These are phyloP conservation scores for Cyclophora punctaria DNA, from an alignment of 2,888 invertebrate genomes.

Conservation along the genomic window DNA sequence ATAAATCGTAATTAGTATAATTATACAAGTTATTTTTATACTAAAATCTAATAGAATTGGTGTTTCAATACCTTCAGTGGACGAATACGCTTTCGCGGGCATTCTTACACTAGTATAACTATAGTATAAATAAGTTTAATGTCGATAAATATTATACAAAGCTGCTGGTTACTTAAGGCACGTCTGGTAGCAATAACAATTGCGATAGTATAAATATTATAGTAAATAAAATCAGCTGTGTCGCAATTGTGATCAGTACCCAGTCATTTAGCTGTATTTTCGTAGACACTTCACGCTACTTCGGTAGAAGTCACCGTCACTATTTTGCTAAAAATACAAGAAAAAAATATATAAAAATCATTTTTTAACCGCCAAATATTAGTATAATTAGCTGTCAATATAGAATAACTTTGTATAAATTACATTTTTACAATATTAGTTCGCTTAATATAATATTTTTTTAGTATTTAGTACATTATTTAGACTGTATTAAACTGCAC, in stretches of 20 bases:
- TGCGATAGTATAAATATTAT: constrained; percentile 4
- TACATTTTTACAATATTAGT: constrained; percentile 4
- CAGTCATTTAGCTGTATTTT: not conserved
- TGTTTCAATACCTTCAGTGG: constrained; percentile 71
- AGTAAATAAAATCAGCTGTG: constrained; percentile 4
- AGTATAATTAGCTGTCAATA: constrained; percentile 13
- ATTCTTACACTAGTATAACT: constrained; percentile 17
- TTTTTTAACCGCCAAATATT: constrained; percentile 5
- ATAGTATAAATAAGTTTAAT: constrained; percentile 5
- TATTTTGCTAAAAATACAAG: constrained; percentile 37
- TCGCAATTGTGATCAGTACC: not conserved
- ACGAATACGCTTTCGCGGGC: constrained; percentile 63
- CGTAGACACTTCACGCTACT: constrained; percentile 25
- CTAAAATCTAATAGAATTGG: constrained; percentile 55
- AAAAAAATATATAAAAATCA: constrained; percentile 11
- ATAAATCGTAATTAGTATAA: constrained; percentile 8
- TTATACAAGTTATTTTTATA: constrained; percentile 15
- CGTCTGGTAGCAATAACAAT: constrained; percentile 9
- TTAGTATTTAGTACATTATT: not conserved
- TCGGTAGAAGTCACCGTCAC: constrained; percentile 33
- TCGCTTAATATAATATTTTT: not conserved
- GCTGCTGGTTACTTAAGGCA: constrained; percentile 29
- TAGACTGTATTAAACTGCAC: too few species aligned
- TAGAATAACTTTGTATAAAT: constrained; percentile 11
- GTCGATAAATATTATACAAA: constrained; percentile 10